phyloP scores from a whole-genome alignment of 2,888 invertebrate genomes.

The Cloeon dipterum region DNA sequence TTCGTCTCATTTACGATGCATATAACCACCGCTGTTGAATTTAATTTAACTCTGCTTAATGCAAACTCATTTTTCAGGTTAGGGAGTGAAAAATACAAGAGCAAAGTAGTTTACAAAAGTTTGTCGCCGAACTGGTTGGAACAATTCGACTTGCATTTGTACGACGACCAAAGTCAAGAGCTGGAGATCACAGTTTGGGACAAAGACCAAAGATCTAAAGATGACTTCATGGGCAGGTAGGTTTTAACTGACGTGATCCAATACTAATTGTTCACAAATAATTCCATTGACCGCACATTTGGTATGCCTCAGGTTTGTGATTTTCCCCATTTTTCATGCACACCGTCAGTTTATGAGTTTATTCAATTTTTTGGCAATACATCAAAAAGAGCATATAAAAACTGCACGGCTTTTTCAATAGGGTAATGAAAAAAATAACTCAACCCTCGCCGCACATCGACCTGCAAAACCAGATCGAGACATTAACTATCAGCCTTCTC shows the following conservation, averaged over 20 bases:
- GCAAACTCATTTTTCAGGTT: too few relatives aligned
- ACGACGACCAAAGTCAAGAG: slow-evolving; percentile 78
- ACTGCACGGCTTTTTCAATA: too few relatives aligned
- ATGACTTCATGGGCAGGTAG: slow-evolving; percentile 67
- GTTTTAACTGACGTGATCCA: not conserved
- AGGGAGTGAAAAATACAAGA: slow-evolving; percentile 94
- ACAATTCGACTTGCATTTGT: slow-evolving; percentile 90
- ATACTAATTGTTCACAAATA: not conserved
- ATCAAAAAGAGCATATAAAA: too few relatives aligned
- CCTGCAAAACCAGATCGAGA: too few relatives aligned
- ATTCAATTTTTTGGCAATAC: too few relatives aligned
- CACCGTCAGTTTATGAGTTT: too few relatives aligned
- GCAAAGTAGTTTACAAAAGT: slow-evolving; percentile 68
- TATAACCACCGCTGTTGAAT: too few relatives aligned
- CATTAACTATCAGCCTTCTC: too few relatives aligned
- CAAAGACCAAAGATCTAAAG: slow-evolving; percentile 59
- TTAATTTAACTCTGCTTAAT: too few relatives aligned
- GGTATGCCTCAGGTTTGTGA: not conserved
- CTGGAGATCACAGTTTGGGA: slow-evolving; percentile 85
- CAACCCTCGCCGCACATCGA: too few relatives aligned
- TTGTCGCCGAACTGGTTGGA: slow-evolving; percentile 84
- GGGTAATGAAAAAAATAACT: too few relatives aligned
- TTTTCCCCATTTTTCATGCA: not conserved
- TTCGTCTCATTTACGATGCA: too few relatives aligned
- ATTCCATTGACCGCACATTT: not conserved